These are phyloP conservation scores for Aphelinus atriplicis DNA, from an alignment of 1,140 invertebrate species.

Conservation along the genomic window DNA sequence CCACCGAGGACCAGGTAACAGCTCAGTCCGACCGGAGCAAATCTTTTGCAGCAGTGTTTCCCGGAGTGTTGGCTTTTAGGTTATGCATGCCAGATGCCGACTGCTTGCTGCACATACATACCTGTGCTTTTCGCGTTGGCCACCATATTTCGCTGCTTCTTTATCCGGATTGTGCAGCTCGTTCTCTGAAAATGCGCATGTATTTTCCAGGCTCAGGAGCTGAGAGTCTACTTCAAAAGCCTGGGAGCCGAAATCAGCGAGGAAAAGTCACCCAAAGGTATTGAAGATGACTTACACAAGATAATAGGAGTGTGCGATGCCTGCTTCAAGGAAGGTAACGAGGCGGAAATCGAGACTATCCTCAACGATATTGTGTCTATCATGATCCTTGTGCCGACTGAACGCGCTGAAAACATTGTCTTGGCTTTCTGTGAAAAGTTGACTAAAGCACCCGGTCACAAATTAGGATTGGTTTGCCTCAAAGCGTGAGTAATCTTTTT, in stretches of 20 bases:
- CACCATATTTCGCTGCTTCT: neutral
- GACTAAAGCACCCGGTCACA: conserved; percentile 87
- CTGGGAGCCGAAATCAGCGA: conserved; percentile 92
- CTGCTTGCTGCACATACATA: conserved; percentile 16
- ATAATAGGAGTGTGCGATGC: conserved; percentile 94
- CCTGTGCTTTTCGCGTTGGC: conserved; percentile 5
- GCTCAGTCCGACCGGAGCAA: neutral
- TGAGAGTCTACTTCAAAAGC: conserved; percentile 88
- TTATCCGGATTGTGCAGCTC: too few species aligned
- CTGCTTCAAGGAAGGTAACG: conserved; percentile 87
- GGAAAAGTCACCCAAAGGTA: conserved; percentile 88
- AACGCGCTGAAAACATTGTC: conserved; percentile 90
- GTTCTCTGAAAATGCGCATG: too few species aligned
- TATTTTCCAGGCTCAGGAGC: conserved; percentile 79
- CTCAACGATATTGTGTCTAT: conserved; percentile 93
- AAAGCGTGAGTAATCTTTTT: conserved; percentile 81
- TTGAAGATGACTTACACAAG: conserved; percentile 93
- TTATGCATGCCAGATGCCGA: conserved; percentile 24
- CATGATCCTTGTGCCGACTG: conserved; percentile 86
- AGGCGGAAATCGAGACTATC: conserved; percentile 83
- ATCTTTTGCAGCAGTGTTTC: neutral
- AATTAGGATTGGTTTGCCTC: conserved; percentile 82
- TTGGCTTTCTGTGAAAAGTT: conserved; percentile 93
- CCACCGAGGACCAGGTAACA: conserved; percentile 80
- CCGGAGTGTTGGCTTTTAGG: neutral